Conservation (phyloP, 1,140 invertebrate genomes). For the Teleopsis dalmanni region DNA sequence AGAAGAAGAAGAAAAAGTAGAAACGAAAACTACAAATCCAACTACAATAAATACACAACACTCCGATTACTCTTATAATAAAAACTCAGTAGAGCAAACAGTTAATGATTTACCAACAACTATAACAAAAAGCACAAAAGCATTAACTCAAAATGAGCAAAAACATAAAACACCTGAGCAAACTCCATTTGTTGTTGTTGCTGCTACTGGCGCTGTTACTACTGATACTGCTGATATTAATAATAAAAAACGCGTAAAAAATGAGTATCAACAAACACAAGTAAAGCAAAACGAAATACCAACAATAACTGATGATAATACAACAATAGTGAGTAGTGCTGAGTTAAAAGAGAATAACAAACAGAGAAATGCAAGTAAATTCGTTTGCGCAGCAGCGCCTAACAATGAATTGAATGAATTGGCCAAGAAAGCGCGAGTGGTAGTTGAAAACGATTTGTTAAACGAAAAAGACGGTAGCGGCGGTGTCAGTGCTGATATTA, state of each 20-base stretch:
- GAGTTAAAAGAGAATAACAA: no score
- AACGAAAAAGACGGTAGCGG: conserved; percentile 24
- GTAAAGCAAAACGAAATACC: no score
- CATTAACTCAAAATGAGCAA: conserved; percentile 8
- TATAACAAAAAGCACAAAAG: conserved; percentile 18
- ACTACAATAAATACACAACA: conserved; percentile 20
- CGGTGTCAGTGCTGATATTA: background rate
- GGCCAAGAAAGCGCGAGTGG: conserved; percentile 7
- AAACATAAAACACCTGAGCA: conserved; percentile 9
- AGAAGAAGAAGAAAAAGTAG: background rate
- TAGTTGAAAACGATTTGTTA: conserved; percentile 44
- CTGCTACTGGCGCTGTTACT: no score
- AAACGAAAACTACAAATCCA: background rate
- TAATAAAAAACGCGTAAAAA: no score
- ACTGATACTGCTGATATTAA: no score
- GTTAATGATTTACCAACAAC: conserved; percentile 13
- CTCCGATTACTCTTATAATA: conserved; percentile 17
- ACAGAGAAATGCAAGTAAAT: no score
- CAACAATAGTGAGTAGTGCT: no score
- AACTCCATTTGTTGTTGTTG: no score
- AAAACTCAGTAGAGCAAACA: conserved; percentile 19
- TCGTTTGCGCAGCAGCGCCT: conserved; percentile 4
- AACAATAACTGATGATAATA: no score
- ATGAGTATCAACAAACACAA: no score
- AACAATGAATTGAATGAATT: background rate